Conservation (phyloP, 1,140 invertebrate species). For the Coenobita brevimanus region DNA sequence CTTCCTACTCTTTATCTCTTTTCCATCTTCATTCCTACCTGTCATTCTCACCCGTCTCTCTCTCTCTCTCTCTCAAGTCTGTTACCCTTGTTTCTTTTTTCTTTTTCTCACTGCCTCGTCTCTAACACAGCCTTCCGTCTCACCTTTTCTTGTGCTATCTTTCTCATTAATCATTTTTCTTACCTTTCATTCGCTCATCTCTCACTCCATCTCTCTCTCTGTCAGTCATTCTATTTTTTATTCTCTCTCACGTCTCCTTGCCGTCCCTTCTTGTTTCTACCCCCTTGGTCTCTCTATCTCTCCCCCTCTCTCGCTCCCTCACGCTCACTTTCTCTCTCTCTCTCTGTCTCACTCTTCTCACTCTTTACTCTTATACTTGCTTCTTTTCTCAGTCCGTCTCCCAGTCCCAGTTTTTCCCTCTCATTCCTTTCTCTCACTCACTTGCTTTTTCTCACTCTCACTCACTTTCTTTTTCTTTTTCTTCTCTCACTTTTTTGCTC, state of each 20-base stretch:
- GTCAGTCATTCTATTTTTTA: too few relatives aligned
- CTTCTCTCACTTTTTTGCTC: not conserved
- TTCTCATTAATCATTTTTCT: not conserved
- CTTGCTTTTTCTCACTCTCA: too few relatives aligned
- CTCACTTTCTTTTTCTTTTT: not conserved
- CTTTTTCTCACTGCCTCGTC: not conserved
- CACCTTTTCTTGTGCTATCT: not conserved
- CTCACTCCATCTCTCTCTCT: not conserved
- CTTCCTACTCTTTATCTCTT: too few relatives aligned
- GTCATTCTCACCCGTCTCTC: not conserved
- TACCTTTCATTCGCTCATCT: not conserved
- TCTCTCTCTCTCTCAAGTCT: too few relatives aligned
- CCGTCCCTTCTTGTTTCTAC: not conserved
- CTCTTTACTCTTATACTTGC: too few relatives aligned
- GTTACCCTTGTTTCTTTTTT: not conserved
- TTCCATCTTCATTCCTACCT: not conserved
- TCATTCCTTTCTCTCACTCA: not conserved
- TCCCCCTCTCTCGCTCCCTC: not conserved
- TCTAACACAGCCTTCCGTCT: not conserved
- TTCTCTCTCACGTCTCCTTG: not conserved
- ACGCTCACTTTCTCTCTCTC: not conserved
- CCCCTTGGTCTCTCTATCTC: not conserved
- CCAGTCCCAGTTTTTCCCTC: too few relatives aligned
- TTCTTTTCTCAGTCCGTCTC: too few relatives aligned
- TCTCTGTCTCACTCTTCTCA: not conserved